Evolutionary conservation across 2,888 invertebrate species (phyloP), one percentile per base, ranked within the genome.

Genomic region (Myopa tessellatipennis): DNA sequence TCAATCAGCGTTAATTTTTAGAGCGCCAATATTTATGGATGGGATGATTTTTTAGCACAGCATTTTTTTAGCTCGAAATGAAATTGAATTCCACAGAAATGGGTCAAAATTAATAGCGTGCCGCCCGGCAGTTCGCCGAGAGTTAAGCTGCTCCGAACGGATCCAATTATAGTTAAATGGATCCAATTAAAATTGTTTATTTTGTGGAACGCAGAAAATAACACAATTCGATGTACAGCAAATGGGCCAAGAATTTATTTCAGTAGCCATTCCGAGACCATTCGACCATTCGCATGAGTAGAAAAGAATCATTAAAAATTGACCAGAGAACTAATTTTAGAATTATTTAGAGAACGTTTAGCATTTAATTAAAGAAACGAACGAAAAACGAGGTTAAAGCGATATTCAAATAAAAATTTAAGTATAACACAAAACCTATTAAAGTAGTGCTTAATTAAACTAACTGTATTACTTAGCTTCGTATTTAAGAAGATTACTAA

Each of bases 101-200:
- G 55, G 55, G 55, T 55, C 55, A 55, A 55, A 55, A n/a, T 55
- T n/a, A 55, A 55, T 55, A 55, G 55, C 55, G 55, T 55, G 55
- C 14, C 16, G 4, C 0, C 10, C 55, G 55, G 0, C 5, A 4
- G 55, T n/a, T 16, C 10, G 10, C 55, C 3, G 55, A n/a, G 55
- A 55, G 16, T 4, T 16, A 3, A 55, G 55, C 55, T n/a, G 55
- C 45, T 4, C 45, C 7, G 10, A 55, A n/a, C 1, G 55, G 26
- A 26, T 26, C 26, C 26, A 26, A 26, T 26, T 26, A 26, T 26
- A 26, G 26, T 26, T 26, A 26, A 26, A 26, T 26, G 26, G 26
- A 26, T 26, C 55, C 55, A n/a, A 55, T n/a, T 55, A n/a, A 55
- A 55, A 16, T 55, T 12, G 16, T n/a, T 55, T 55, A 5, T 55